A percentile compares a stretch with the other conserved stretches of the same genome.
phyloP scores from a whole-genome alignment of 2,797 vertebrate species.

The Rhinichthys osculus region DNA sequence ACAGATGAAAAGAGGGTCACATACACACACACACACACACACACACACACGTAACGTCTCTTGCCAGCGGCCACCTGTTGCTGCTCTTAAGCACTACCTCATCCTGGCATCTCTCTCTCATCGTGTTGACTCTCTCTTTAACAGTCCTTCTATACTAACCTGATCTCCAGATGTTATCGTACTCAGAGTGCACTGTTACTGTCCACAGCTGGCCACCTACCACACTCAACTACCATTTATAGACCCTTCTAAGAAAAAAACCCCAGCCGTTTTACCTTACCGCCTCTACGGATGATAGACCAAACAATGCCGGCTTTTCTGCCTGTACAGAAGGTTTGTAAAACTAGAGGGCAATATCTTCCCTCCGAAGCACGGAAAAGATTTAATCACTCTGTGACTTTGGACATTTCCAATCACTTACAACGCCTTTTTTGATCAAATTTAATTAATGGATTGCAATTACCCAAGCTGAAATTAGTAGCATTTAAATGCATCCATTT shows the following conservation, averaged over 20 bases:
- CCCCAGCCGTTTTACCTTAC: conserved; percentile 8
- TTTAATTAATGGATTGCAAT: conserved; percentile 81
- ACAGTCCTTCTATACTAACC: conserved; percentile 53
- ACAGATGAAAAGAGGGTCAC: conserved; percentile 16
- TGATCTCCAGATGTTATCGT: conserved; percentile 71
- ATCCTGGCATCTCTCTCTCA: conserved; percentile 43
- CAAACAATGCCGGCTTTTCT: conserved; percentile 44
- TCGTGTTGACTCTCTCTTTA: conserved; percentile 35
- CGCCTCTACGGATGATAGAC: conserved; percentile 28
- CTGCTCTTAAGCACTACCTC: conserved; percentile 52
- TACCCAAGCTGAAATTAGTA: conserved; percentile 81
- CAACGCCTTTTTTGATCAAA: conserved; percentile 78
- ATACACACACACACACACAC: conserved; percentile 10
- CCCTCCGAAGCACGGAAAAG: conserved; percentile 36
- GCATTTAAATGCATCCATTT: conserved; percentile 83
- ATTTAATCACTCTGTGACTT: conserved; percentile 63
- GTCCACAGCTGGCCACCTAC: conserved; percentile 66
- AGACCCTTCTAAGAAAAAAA: conserved; percentile 48
- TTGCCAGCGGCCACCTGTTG: conserved; percentile 43
- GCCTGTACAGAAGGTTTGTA: conserved; percentile 34
- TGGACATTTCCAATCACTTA: conserved; percentile 74
- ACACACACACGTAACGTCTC: background rate
- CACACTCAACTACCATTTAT: conserved; percentile 69
- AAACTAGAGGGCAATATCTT: conserved; percentile 54
- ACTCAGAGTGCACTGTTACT: conserved; percentile 67